A percentile compares a stretch with the other conserved stretches of the same genome.
These are phyloP conservation scores for Drosophila neoperkinsi DNA, from an alignment of 2,888 invertebrate genomes.

Conservation along the genomic window DNA sequence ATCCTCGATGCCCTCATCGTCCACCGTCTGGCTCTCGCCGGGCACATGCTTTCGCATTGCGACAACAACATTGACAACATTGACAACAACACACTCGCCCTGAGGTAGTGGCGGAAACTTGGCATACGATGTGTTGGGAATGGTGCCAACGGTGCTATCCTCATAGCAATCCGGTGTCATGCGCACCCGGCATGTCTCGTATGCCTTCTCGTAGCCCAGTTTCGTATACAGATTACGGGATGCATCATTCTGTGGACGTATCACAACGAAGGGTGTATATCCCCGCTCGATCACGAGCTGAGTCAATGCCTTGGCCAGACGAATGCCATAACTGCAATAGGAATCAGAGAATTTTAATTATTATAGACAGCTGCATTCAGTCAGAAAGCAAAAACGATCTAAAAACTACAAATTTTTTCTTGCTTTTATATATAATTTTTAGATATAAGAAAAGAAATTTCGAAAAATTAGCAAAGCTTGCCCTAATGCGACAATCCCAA, in stretches of 20 bases:
- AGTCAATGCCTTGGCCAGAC: slow-evolving; percentile 89
- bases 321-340: slow-evolving; percentile 88
- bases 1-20: slow-evolving; percentile 85
- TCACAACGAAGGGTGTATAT: slow-evolving; percentile 94
- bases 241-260: slow-evolving; percentile 94
- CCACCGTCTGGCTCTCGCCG: slow-evolving; percentile 72
- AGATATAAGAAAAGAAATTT: not conserved
- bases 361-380: not conserved
- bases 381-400: too few relatives aligned
- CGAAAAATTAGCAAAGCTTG: too few relatives aligned
- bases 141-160: slow-evolving; percentile 67
- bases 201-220: slow-evolving; percentile 92
- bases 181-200: slow-evolving; percentile 92
- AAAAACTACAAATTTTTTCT: not conserved
- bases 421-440: not conserved
- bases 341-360: not conserved
- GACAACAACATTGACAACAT: slow-evolving; percentile 21
- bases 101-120: slow-evolving; percentile 73
- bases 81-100: slow-evolving; percentile 54
- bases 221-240: slow-evolving; percentile 93
- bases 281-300: slow-evolving; percentile 89
- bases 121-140: slow-evolving; percentile 70
- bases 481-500: too few relatives aligned
- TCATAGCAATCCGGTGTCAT: slow-evolving; percentile 87
- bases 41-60: slow-evolving; percentile 56